These are phyloP conservation scores for Perca fluviatilis DNA, from an alignment of 2,113 vertebrate genomes.

Conservation along the genomic window DNA sequence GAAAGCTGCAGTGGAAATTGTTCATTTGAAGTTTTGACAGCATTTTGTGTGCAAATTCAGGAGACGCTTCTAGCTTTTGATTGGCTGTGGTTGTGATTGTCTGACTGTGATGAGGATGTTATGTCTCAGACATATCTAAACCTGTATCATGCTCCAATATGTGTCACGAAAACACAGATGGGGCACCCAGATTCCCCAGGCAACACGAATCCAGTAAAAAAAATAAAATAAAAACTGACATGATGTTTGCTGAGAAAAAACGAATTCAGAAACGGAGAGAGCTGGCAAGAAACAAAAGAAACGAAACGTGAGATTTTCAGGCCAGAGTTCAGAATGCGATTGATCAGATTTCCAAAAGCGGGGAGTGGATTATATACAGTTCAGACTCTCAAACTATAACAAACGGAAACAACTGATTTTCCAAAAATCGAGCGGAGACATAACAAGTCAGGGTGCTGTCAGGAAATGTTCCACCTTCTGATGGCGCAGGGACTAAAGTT, in stretches of 20 bases:
- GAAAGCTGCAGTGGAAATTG: background rate
- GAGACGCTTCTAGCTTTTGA: too few species aligned
- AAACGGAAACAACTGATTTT: conserved; percentile 59
- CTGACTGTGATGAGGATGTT: background rate
- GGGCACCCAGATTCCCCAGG: background rate
- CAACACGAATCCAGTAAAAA: background rate
- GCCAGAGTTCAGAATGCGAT: background rate
- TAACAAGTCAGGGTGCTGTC: conserved; percentile 35
- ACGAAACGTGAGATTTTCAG: conserved; percentile 6
- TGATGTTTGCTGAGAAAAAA: background rate
- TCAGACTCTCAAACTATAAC: conserved; percentile 25
- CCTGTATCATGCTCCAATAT: background rate
- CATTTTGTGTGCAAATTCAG: background rate
- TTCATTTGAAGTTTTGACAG: background rate
- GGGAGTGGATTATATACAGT: conserved; percentile 27
- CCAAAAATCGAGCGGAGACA: conserved; percentile 25
- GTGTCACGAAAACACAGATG: background rate
- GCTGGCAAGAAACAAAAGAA: conserved; percentile 14
- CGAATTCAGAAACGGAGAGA: background rate
- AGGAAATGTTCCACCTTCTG: conserved; percentile 38
- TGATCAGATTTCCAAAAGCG: conserved; percentile 31
- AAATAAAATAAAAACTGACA: background rate
- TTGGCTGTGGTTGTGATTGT: background rate
- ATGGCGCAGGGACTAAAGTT: conserved; percentile 48
- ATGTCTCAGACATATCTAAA: background rate